These are phyloP conservation scores for Oophaga pumilio DNA, from an alignment of 2,113 vertebrate genomes.

Conservation along the genomic window DNA sequence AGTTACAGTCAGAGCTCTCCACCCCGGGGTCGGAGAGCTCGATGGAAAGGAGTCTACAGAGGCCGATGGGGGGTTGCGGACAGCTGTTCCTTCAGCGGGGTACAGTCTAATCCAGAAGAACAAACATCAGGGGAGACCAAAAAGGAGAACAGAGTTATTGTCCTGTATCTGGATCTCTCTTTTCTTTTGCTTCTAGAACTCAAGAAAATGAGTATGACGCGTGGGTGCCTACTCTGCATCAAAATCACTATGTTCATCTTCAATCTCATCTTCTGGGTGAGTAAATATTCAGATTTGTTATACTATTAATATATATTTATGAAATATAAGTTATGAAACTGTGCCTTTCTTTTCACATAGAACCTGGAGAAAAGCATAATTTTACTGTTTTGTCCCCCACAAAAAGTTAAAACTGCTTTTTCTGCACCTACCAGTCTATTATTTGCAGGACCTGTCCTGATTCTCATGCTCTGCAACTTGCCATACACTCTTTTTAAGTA, in stretches of 20 bases:
- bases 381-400: too few species aligned
- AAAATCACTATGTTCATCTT: constrained; percentile 84
- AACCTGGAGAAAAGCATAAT: too few species aligned
- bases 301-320: neutral
- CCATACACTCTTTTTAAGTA: too few species aligned
- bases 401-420: too few species aligned
- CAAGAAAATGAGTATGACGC: constrained; percentile 68
- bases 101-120: constrained; percentile 49
- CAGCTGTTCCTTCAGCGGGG: constrained; percentile 55
- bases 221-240: constrained; percentile 75
- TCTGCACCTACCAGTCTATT: too few species aligned
- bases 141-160: constrained; percentile 48
- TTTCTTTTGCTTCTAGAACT: constrained; percentile 56
- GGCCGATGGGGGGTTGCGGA: constrained; percentile 49
- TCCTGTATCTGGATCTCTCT: constrained; percentile 37
- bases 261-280: constrained; percentile 86
- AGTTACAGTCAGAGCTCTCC: constrained; percentile 54
- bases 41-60: constrained; percentile 53
- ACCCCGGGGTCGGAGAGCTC: constrained; percentile 22
- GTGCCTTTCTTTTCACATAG: too few species aligned
- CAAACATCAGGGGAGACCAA: constrained; percentile 1
- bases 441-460: too few species aligned
- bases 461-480: too few species aligned
- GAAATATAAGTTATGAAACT: neutral
- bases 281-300: constrained; percentile 57